Conservation (phyloP, 2,113 vertebrate genomes). For the Tamias sibiricus region DNA sequence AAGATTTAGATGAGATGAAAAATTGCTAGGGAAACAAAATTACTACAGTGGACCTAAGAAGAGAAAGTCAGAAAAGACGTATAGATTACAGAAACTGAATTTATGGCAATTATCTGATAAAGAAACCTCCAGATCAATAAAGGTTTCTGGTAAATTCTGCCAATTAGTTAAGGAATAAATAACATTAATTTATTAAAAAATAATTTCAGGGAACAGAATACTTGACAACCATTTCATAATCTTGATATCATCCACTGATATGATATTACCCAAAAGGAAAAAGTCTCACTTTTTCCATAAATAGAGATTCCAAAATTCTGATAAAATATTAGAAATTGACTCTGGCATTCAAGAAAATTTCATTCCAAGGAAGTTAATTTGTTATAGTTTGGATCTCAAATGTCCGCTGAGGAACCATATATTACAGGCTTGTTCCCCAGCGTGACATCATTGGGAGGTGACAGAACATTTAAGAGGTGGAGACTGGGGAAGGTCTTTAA, state of each 20-base stretch:
- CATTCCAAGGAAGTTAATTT: background rate
- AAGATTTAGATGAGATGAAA: background rate
- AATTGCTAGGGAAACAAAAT: background rate
- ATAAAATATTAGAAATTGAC: background rate
- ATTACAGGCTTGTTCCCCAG: background rate
- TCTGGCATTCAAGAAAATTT: background rate
- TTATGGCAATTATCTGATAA: background rate
- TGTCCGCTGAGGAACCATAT: background rate
- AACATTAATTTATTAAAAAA: background rate
- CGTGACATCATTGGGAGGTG: background rate
- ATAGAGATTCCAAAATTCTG: background rate
- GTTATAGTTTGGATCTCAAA: too few species aligned
- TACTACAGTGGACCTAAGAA: background rate
- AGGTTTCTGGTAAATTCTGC: background rate
- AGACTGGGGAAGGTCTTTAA: background rate
- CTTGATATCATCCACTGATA: background rate
- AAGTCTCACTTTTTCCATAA: background rate
- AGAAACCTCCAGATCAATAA: background rate
- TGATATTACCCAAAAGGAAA: background rate
- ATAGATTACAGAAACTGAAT: background rate
- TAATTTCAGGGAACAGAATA: background rate
- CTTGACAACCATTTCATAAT: background rate
- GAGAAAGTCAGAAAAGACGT: background rate
- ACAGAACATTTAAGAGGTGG: too few species aligned
- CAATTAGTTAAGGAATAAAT: background rate